Conservation (phyloP, 2,888 invertebrate species). For the Hypomecis atomaria region DNA sequence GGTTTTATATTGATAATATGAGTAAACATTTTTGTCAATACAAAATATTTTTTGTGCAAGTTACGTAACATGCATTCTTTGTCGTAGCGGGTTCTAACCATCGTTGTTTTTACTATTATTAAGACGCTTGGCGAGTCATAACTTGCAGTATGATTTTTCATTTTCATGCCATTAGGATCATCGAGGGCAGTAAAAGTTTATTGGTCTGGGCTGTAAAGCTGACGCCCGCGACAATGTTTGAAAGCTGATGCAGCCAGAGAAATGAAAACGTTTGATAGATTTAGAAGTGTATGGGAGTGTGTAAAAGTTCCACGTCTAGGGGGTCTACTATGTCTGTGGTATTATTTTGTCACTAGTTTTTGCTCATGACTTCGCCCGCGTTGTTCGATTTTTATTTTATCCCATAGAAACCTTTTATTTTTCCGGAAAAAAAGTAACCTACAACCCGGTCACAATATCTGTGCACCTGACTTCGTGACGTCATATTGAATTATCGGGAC, state of each 20-base stretch:
- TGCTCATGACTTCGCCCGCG: too few species aligned
- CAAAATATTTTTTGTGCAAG: too few species aligned
- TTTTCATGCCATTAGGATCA: constrained; percentile 38
- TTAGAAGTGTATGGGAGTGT: neutral
- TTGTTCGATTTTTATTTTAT: too few species aligned
- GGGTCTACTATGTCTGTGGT: neutral
- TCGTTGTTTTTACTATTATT: constrained; percentile 20
- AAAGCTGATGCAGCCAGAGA: constrained; percentile 15
- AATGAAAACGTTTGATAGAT: constrained; percentile 1
- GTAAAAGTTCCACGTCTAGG: neutral
- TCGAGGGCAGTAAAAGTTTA: constrained; percentile 32
- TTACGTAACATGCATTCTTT: neutral
- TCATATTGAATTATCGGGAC: too few species aligned
- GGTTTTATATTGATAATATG: neutral
- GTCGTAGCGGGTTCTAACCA: constrained; percentile 3
- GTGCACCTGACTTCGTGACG: too few species aligned
- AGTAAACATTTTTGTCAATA: neutral
- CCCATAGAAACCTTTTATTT: too few species aligned
- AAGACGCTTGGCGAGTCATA: constrained; percentile 29
- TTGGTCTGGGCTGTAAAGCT: constrained; percentile 25
- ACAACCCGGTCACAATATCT: too few species aligned
- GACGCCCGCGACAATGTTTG: constrained; percentile 20
- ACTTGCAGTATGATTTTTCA: constrained; percentile 40
- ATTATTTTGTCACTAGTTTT: too few species aligned
- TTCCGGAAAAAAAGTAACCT: too few species aligned